Conservation (phyloP, 2,113 vertebrate species). For the Spea bombifrons region DNA sequence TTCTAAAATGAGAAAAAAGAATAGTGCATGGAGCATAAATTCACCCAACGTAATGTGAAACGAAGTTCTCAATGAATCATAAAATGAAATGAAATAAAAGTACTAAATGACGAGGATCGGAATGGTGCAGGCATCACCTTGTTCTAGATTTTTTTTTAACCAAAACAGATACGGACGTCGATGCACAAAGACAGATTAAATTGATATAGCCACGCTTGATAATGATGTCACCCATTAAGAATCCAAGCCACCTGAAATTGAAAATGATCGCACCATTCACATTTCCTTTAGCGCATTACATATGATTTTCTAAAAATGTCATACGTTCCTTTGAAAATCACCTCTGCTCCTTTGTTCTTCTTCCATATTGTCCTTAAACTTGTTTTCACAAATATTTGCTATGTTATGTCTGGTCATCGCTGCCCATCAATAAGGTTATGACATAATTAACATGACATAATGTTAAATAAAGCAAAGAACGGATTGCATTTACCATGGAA, state of each 20-base stretch:
- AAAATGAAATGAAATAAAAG: no score
- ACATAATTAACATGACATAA: not conserved
- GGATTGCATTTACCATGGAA: not conserved
- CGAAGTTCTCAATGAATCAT: no score
- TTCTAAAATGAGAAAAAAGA: no score
- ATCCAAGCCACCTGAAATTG: not conserved
- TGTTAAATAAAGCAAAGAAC: not conserved
- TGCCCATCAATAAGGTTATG: not conserved
- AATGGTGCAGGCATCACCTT: no score
- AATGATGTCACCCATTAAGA: not conserved
- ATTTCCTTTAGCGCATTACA: not conserved
- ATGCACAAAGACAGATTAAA: no score
- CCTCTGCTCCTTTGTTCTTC: constrained; percentile 18
- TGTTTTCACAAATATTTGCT: not conserved
- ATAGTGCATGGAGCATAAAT: no score
- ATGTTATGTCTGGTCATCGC: not conserved
- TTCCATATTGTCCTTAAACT: constrained; percentile 5
- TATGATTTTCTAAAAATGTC: not conserved
- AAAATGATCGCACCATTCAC: not conserved
- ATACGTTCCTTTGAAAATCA: not conserved
- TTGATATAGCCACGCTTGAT: not conserved
- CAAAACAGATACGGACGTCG: no score
- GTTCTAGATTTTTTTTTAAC: no score
- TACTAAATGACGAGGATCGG: no score
- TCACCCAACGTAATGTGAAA: no score